Evolutionary conservation across 1,140 invertebrate genomes (phyloP), one percentile per base, ranked within the genome.

Genomic region (Atta colombica): DNA sequence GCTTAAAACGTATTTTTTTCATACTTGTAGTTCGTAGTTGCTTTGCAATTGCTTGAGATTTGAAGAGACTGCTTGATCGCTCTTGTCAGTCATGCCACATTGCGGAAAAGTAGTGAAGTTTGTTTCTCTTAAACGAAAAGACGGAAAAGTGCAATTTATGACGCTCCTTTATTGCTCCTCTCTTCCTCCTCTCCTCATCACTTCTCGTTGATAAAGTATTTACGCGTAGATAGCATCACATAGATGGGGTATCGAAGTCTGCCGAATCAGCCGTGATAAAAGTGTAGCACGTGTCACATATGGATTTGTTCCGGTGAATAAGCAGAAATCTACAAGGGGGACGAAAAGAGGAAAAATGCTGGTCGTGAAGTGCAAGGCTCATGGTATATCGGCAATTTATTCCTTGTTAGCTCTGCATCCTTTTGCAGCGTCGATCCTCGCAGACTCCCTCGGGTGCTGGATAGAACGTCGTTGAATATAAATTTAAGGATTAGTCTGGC

Each of bases 401-500:
- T 61, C 7, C 39, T 81, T 84, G 49, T 63, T 63, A n/a, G 68
- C 18, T 39, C 25, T 63, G 35, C 45, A 35, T 45, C 35, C 53
- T 35, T 66, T 14, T n/a, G 66, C 12, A 55, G 7, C 53, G 51
- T 7, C 53, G 55, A 3, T 16, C n/a, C 71, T 58, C 53, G 45
- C 77, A 28, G 18, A 3, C 39, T 49, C 68, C 31, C 25, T 16
- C 6, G 45, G 45, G 21, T 21, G 0, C 2, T 49, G 53, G 31
- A 55, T n/a, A n/a, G 31, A 7, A 31, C 49, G 25, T 51, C 53
- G 68, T 74, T 74, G 80, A 84, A 84, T 84, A 84, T 84, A 84
- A 82, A 82, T 82, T 84, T 74, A 75, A 75, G 45, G 69, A 61
- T 74, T 61, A 74, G 55, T 61, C 39, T 28, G 68, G 53, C 80